A percentile compares a stretch with the other conserved stretches of the same genome.
phyloP scores from a whole-genome alignment of 2,888 invertebrate genomes.

The Hypomecis atomaria region DNA sequence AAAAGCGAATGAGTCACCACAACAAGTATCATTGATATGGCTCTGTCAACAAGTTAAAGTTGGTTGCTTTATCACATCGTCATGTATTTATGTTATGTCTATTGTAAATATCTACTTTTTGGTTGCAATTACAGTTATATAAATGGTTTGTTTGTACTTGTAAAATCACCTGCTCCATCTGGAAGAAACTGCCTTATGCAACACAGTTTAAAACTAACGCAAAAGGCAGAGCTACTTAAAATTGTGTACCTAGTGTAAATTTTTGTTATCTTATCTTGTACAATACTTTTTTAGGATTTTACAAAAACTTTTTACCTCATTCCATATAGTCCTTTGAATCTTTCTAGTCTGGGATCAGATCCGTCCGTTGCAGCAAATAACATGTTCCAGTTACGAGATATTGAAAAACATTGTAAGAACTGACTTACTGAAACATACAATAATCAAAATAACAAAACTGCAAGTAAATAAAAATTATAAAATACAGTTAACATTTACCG shows the following conservation, averaged over 20 bases:
- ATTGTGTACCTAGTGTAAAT: too few species aligned
- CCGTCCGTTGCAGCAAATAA: not conserved
- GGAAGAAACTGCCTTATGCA: not conserved
- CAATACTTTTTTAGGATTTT: too few species aligned
- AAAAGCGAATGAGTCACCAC: conserved; percentile 38
- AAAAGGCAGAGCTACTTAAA: too few species aligned
- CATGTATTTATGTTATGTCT: not conserved
- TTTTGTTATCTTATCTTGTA: too few species aligned
- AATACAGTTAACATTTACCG: conserved; percentile 8
- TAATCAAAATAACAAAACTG: not conserved
- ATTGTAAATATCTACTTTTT: not conserved
- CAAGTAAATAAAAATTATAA: not conserved
- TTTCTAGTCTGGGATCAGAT: not conserved
- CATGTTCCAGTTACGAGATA: not conserved
- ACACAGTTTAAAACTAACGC: too few species aligned
- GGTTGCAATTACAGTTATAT: too few species aligned
- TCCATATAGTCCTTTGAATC: not conserved
- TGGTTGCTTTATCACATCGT: not conserved
- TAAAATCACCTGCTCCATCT: too few species aligned
- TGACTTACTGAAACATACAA: not conserved
- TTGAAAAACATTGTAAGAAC: not conserved
- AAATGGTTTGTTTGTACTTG: too few species aligned
- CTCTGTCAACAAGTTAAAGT: conserved; percentile 11
- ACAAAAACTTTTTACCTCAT: not conserved
- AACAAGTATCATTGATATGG: conserved; percentile 25